phyloP scores from a whole-genome alignment of 2,797 vertebrate genomes.

The Alosa sapidissima region DNA sequence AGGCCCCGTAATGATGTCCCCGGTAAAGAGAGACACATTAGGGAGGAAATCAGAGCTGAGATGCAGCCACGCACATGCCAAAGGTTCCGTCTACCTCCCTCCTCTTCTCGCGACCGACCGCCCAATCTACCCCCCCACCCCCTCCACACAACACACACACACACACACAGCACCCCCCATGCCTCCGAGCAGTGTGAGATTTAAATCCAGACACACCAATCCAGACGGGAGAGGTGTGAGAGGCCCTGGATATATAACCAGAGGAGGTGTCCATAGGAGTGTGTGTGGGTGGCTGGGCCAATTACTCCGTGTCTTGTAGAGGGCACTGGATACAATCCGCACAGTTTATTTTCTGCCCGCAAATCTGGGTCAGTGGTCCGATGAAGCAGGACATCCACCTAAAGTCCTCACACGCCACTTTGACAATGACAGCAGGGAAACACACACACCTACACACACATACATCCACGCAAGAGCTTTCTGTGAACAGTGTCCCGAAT shows the following conservation, averaged over 20 bases:
- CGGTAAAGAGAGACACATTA: slow-evolving; percentile 38
- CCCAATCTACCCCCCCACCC: background rate
- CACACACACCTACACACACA: background rate
- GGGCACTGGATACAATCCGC: slow-evolving; percentile 3
- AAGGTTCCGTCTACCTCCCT: slow-evolving; percentile 22
- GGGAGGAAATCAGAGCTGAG: slow-evolving; percentile 29
- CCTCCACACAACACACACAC: background rate
- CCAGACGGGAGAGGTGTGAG: slow-evolving; percentile 13
- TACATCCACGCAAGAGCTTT: background rate
- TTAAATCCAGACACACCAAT: slow-evolving; percentile 22
- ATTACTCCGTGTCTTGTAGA: background rate
- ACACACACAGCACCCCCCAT: background rate
- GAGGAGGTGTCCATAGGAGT: background rate
- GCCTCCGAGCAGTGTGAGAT: slow-evolving; percentile 27
- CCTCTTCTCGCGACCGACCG: background rate
- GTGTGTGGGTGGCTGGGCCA: background rate
- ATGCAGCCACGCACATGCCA: slow-evolving; percentile 29
- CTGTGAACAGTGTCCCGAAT: background rate
- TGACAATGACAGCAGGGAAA: background rate
- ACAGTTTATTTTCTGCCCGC: slow-evolving; percentile 18
- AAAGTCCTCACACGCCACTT: background rate
- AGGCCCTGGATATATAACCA: slow-evolving; percentile 22
- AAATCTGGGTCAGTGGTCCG: slow-evolving; percentile 21
- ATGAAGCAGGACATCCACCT: background rate
- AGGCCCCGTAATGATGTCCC: slow-evolving; percentile 3